These are phyloP conservation scores for Tipula lateralis DNA, from an alignment of 2,888 invertebrate genomes.

Conservation along the genomic window DNA sequence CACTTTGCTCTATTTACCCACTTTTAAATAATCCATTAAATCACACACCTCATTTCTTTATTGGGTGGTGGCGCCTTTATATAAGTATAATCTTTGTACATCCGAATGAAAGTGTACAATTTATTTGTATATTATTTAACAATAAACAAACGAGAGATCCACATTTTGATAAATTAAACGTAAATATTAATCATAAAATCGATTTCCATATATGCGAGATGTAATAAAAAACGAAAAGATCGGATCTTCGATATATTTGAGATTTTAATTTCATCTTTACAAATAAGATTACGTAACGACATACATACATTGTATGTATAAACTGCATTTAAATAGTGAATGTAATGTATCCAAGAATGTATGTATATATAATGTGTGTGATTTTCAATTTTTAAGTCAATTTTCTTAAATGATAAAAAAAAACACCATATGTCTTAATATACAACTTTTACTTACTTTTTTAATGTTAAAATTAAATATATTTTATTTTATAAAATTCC, in stretches of 20 bases:
- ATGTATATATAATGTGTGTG: neutral
- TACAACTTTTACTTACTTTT: conserved; percentile 4
- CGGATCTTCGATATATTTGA: neutral
- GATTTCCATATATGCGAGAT: no score
- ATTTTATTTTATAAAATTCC: neutral
- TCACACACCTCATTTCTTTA: no score
- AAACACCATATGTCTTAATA: neutral
- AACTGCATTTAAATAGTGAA: neutral
- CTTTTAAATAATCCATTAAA: no score
- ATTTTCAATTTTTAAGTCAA: neutral
- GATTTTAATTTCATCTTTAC: neutral
- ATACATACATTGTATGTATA: no score
- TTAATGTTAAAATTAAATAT: neutral
- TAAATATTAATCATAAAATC: neutral
- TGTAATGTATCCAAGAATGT: neutral
- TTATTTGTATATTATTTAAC: neutral
- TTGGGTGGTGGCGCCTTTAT: neutral
- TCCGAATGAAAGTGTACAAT: neutral
- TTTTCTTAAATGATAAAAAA: neutral
- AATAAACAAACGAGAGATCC: neutral
- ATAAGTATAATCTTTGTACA: neutral
- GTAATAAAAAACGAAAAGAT: neutral
- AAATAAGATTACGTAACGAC: neutral
- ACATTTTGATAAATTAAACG: neutral
- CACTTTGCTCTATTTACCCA: no score